These are phyloP conservation scores for Dermatophagoides farinae DNA, from an alignment of 1,140 invertebrate species.

Conservation along the genomic window DNA sequence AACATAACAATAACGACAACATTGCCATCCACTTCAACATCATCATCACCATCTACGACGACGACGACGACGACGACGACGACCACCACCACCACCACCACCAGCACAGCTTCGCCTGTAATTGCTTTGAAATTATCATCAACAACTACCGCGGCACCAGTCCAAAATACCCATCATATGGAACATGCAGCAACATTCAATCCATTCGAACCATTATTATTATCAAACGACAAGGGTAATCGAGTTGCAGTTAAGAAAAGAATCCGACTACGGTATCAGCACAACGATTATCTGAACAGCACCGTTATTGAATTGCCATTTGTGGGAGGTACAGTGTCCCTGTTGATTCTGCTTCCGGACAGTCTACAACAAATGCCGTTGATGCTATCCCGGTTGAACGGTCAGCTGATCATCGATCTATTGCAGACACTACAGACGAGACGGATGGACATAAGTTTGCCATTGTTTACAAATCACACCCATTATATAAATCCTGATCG, in stretches of 20 bases:
- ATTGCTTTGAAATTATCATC: not conserved
- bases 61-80: not conserved
- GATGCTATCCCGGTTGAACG: slow-evolving; percentile 20
- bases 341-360: slow-evolving; percentile 17
- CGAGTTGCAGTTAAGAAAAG: not conserved
- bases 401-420: slow-evolving; percentile 20
- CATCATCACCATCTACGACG: not conserved
- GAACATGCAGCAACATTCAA: not conserved
- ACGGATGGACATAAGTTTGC: slow-evolving; percentile 4
- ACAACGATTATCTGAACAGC: slow-evolving; percentile 20
- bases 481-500: slow-evolving; percentile 2
- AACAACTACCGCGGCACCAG: not conserved
- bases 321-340: slow-evolving; percentile 19
- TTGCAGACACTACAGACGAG: slow-evolving; percentile 18
- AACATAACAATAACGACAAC: no score
- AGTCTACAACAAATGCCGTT: slow-evolving; percentile 16
- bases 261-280: slow-evolving; percentile 16
- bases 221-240: not conserved
- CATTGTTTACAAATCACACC: not conserved
- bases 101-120: not conserved
- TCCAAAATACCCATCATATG: not conserved
- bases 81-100: not conserved
- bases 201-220: not conserved
- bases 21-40: not conserved
- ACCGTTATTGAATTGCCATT: slow-evolving; percentile 21